Evolutionary conservation across 1,140 invertebrate species (phyloP).

Genomic region (Listronotus oregonensis): DNA sequence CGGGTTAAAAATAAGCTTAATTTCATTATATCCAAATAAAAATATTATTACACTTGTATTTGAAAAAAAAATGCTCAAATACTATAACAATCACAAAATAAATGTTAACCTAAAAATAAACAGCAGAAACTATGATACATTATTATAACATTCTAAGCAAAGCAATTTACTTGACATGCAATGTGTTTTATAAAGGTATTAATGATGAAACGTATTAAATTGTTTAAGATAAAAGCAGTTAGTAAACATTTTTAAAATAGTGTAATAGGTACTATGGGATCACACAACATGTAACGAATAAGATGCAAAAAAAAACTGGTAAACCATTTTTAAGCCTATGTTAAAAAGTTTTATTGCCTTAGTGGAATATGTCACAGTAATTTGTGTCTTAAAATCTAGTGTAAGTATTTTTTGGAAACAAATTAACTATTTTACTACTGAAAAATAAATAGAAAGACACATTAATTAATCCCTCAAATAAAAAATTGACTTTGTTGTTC

Average conservation of each 20-base stretch:
- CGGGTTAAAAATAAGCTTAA: conserved; percentile 2
- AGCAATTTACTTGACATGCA: conserved; percentile 3
- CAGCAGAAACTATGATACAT: background rate
- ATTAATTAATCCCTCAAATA: no score
- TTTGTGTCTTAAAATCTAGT: no score
- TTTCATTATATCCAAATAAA: conserved; percentile 9
- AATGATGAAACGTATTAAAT: conserved; percentile 17
- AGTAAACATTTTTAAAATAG: background rate
- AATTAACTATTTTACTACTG: no score
- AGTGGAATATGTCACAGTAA: no score
- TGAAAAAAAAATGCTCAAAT: background rate
- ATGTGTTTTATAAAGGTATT: background rate
- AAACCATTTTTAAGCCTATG: conserved; percentile 9
- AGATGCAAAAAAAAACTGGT: conserved; percentile 3
- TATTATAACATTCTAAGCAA: background rate
- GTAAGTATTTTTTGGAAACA: no score
- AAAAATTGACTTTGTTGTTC: no score
- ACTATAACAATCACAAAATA: background rate
- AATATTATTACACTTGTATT: background rate
- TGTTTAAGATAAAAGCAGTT: conserved; percentile 11
- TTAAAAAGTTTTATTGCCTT: background rate
- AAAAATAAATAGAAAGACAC: no score
- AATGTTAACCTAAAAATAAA: background rate
- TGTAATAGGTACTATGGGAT: conserved; percentile 12
- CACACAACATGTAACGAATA: conserved; percentile 18